phyloP scores from a whole-genome alignment of 2,888 invertebrate species.

The Odontocolon sp. region DNA sequence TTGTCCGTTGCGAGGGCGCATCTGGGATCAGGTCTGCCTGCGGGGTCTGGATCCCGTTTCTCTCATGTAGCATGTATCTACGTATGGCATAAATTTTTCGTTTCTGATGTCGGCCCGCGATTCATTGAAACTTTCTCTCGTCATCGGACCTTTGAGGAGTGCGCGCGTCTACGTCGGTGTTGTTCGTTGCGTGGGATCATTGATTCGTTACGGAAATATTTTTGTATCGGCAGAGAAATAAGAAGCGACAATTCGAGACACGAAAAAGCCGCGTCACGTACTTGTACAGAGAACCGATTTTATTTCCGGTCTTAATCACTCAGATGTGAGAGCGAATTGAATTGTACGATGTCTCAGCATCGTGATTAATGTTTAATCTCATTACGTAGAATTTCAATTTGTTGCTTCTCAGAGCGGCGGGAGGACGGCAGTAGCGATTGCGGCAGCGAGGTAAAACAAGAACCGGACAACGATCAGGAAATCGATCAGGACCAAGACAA shows the following conservation, averaged over 20 bases:
- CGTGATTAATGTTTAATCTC: not conserved
- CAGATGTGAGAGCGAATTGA: conserved; percentile 6
- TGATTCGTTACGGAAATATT: conserved; percentile 36
- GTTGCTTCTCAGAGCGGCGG: conserved; percentile 74
- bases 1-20: conserved; percentile 72
- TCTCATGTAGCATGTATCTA: conserved; percentile 9
- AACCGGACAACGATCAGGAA: conserved; percentile 83
- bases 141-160: conserved; percentile 1
- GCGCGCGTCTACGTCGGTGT: not conserved
- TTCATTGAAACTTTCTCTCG: conserved; percentile 28
- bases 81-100: conserved; percentile 2
- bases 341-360: not conserved
- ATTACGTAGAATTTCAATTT: not conserved
- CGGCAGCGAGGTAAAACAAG: conserved; percentile 84
- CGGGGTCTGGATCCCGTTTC: conserved; percentile 41
- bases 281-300: not conserved
- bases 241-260: conserved; percentile 3
- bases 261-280: conserved; percentile 13
- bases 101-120: not conserved
- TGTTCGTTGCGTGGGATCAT: conserved; percentile 36
- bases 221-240: conserved; percentile 7
- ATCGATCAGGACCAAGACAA: conserved; percentile 75
- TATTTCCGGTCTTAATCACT: not conserved
- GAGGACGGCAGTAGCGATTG: conserved; percentile 83
- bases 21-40: conserved; percentile 68